Conservation (phyloP, 1,140 invertebrate species). For the Gonatopus flavifemur region DNA sequence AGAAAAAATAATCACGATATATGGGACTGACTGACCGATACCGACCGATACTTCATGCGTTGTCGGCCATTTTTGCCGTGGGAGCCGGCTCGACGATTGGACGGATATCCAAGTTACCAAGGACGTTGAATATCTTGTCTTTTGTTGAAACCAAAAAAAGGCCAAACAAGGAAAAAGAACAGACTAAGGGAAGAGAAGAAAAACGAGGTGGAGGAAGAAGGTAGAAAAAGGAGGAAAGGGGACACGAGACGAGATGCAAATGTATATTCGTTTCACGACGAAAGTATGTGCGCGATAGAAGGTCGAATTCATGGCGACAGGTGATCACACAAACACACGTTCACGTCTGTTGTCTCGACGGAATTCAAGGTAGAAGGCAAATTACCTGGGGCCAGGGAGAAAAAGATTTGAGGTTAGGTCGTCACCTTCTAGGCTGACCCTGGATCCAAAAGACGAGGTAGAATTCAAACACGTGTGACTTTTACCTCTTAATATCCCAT, state of each 20-base stretch:
- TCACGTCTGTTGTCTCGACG: slow-evolving; percentile 13
- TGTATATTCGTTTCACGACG: slow-evolving; percentile 33
- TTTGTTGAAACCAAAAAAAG: slow-evolving; percentile 34
- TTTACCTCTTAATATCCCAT: slow-evolving; percentile 6
- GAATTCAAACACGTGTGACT: slow-evolving; percentile 3
- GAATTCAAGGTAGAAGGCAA: slow-evolving; percentile 45
- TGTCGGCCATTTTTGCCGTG: slow-evolving; percentile 19
- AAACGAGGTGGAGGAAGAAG: neutral
- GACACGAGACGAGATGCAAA: slow-evolving; percentile 32
- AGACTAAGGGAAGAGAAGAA: neutral
- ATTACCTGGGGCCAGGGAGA: slow-evolving; percentile 44
- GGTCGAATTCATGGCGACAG: slow-evolving; percentile 39
- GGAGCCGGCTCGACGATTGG: slow-evolving; percentile 14
- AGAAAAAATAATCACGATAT: too few species aligned
- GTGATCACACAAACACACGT: slow-evolving; percentile 36
- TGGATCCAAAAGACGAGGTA: slow-evolving; percentile 23
- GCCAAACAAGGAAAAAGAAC: neutral
- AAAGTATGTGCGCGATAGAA: slow-evolving; percentile 32
- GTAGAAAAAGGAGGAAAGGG: neutral
- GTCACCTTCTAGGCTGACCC: slow-evolving; percentile 29
- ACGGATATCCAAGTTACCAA: slow-evolving; percentile 20
- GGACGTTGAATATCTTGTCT: slow-evolving; percentile 45
- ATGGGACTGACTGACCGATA: too few species aligned
- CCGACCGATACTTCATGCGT: too few species aligned
- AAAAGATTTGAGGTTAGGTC: slow-evolving; percentile 41